Evolutionary conservation across 2,113 vertebrate species (phyloP), one percentile per base, ranked within the genome.

Genomic region (Conger conger): DNA sequence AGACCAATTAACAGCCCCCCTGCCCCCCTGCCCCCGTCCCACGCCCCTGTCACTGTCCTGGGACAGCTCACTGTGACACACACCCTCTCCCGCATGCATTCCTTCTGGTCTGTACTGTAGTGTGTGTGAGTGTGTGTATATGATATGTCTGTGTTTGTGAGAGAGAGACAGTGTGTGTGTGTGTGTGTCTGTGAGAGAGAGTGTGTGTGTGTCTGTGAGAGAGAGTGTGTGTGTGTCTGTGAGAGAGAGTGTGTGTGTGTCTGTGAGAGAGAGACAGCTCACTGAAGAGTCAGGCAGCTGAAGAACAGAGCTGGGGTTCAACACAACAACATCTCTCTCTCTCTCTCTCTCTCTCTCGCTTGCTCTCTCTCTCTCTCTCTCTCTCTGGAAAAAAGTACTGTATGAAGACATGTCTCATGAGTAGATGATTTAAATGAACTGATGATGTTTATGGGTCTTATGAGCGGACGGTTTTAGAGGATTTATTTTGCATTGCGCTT

Each of bases 301-400:
- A 17, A 9, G 68, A 30, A 8, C 1, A 1, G 45, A 13, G 45
- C 1, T 9, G 45, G 45, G 45, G 45, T 27, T 50, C 18, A 63
- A 4, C 54, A 63, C 18, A 63, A 63, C 20, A 63, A 27, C 54
- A 77, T 33, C 83, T 60, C 80, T 88, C 84, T 1, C 86, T 82
- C 78, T 76, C 8, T 68, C 57, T 50, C 45, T 50, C 45, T 50
- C 6, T 50, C 45, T 50, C 8, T 50, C 6, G 11, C 45, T 50
- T 1, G 0, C 45, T 50, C 45, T 50, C 45, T 50, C 11, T 13
- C 45, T 50, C 45, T 50, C 8, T 42, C 40, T 42, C 4, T 42
- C 40, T 42, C 40, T 4, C 0, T 42, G 40, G 45, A 13, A 50
- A 50, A 50, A 50, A 1, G 11, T 50, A 50, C 45, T 50, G 45